These are phyloP conservation scores for Australoheros scitulus DNA, from an alignment of 2,113 vertebrate genomes.

Conservation along the genomic window DNA sequence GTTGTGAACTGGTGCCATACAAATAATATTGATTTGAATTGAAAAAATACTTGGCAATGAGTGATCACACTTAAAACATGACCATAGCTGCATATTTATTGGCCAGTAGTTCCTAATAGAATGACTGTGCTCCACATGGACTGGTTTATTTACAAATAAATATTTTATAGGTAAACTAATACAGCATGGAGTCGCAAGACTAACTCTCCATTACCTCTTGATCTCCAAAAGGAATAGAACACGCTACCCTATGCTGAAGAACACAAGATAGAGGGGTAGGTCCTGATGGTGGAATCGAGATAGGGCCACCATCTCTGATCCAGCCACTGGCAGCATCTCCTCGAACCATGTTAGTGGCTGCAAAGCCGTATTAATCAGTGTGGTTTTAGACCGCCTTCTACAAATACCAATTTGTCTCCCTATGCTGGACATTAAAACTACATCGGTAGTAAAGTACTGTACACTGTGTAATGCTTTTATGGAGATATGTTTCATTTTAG, in stretches of 20 bases:
- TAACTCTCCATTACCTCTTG: neutral
- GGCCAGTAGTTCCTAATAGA: neutral
- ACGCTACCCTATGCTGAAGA: neutral
- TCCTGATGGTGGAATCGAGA: neutral
- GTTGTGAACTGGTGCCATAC: neutral
- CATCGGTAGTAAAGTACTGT: neutral
- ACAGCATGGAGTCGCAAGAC: neutral
- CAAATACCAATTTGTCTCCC: neutral
- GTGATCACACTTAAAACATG: neutral
- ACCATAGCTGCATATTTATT: neutral
- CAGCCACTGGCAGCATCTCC: neutral
- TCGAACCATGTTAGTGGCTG: neutral
- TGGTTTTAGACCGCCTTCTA: neutral
- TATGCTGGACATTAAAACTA: constrained; percentile 21
- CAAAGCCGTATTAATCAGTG: neutral
- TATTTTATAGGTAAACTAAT: no score
- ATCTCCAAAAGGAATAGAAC: neutral
- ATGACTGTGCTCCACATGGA: neutral
- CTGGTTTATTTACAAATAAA: neutral
- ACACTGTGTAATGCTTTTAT: neutral
- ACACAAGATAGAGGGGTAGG: neutral
- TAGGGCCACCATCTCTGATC: neutral
- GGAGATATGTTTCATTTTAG: constrained; percentile 7
- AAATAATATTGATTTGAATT: neutral
- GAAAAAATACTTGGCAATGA: neutral